Evolutionary conservation across 2,113 vertebrate genomes (phyloP), one percentile per base, ranked within the genome.

Genomic region (Syngnathus scovelli): DNA sequence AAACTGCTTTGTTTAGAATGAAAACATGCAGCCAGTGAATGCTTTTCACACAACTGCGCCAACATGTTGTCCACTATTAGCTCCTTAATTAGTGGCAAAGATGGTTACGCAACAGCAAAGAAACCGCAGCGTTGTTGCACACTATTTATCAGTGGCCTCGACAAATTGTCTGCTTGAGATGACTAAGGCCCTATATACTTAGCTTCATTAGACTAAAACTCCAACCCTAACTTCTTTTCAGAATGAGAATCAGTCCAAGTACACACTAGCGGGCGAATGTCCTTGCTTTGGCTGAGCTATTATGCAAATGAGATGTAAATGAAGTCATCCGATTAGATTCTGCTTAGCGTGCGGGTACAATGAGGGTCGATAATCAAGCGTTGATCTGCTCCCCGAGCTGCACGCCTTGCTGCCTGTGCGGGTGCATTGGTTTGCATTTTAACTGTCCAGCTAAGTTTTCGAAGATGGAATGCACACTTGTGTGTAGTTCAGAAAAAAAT

Each of bases 301-400:
- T 89, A 90, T 90, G 88, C 79, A 90, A 80, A 90, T 88, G 77
- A 83, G 82, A 90, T 90, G 87, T 78, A 83, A 90, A 89, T 90
- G 82, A 83, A 83, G 78, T 66, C 78, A 72, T 83, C 75, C 41
- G 72, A 78, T 84, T 84, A 82, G 75, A 67, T 81, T 87, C 74
- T 81, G 82, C 79, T 81, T 23, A 70, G 76, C 72, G 71, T 80
- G 76, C 27, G 58, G 77, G 27, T 68, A 75, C 71, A 64, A 69
- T 71, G 75, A 74, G 77, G 69, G 69, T 66, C 75, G 80, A 85
- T 86, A 82, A 89, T 89, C 85, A 85, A 87, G 80, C 63, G 9
- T 51, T 86, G 81, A 87, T 86, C 82, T 77, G 80, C 75, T 75
- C 63, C 74, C 61, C 37, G 39, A 5, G 38, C 64, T 43, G 39